Evolutionary conservation across 2,888 invertebrate genomes (phyloP), one percentile per base, ranked within the genome.

Genomic region (Agapostemon virescens): DNA sequence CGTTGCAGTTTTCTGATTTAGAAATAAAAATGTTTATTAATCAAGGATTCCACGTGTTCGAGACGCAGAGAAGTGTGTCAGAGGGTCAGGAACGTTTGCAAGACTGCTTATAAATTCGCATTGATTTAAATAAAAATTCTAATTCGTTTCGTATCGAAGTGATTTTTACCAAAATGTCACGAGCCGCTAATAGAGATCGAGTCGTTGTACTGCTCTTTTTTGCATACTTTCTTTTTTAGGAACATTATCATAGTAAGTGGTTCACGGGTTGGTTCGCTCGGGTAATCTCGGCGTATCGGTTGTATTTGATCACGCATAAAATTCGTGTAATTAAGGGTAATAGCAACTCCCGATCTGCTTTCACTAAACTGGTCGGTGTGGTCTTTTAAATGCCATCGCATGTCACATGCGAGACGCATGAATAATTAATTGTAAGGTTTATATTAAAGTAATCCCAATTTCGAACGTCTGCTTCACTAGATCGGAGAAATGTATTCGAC

Each of bases 311-410:
- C 13, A 13, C 23, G 13, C 23, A 26, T 58, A 20, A 70, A 26
- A 66, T 52, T 49, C 38, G 15, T 6, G 1, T 20, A 58, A 67
- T 58, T 36, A 42, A 36, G 0, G 11, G 0, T 1, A 42, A 26
- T 17, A 45, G 36, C 15, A 33, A 36, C 36, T 13, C 30, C 15
- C 23, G 20, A 17, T 36, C 42, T 58, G 23, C 79, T 78, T 79
- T 79, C 79, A 68, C 79, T 36, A 63, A 63, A 71, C 68, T 26
- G 61, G 23, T 68, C 26, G 33, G 6, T 49, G n/a, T 20, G 13
- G 13, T 33, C 33, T 38, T 69, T 70, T 20, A 66, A 71, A 33
- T 52, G 40, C 61, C 6, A 70, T 38, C 6, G 17, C 20, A 36
- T 38, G 49, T 75, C 38, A 20, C 42, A n/a, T n/a, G n/a, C 30